Conservation (phyloP, 2,113 vertebrate species). For the Columbina picui region DNA sequence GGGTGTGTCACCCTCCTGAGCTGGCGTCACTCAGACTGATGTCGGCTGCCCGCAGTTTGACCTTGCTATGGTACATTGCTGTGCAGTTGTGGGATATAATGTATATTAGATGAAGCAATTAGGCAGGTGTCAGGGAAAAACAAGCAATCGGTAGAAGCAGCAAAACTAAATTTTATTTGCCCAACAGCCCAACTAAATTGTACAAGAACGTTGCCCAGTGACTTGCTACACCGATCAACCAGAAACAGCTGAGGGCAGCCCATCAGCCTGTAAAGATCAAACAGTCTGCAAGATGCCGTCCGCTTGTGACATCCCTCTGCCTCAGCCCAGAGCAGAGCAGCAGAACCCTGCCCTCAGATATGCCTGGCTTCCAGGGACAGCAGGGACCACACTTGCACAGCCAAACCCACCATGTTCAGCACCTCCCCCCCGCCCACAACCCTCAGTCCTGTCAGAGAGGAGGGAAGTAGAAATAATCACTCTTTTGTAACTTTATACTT, state of each 20-base stretch:
- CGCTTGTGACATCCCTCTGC: neutral
- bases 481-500: neutral
- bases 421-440: neutral
- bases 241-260: neutral
- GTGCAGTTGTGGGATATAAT: neutral
- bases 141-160: neutral
- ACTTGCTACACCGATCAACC: neutral
- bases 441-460: neutral
- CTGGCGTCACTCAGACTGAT: neutral
- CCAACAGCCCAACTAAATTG: neutral
- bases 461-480: neutral
- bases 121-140: neutral
- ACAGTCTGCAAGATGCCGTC: neutral
- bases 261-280: neutral
- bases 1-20: neutral
- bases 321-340: neutral
- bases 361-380: fast-evolving
- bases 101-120: neutral
- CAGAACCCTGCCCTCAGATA: fast-evolving
- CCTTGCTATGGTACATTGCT: neutral
- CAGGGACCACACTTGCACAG: too few species aligned
- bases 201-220: neutral
- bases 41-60: neutral
- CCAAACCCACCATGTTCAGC: neutral
- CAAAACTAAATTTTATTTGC: neutral